Evolutionary conservation across 2,888 invertebrate species (phyloP), one percentile per base, ranked within the genome.

Genomic region (Coecobrya sp.): DNA sequence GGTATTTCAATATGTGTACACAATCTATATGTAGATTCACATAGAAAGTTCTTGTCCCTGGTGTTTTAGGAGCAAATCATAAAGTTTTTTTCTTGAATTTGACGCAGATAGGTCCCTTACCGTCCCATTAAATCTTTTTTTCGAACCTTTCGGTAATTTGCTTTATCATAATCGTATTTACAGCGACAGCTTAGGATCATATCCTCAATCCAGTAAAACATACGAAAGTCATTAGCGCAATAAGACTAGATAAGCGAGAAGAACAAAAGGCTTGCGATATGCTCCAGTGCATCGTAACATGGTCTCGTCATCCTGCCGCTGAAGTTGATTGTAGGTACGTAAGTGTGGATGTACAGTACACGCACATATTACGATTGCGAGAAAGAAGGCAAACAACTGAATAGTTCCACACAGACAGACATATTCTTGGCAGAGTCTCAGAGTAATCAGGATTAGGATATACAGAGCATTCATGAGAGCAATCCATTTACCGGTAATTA

Each of bases 401-500:
- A 49, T 19, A 55, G 1, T 55, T 13, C 0, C 19, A 19, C 13
- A n/a, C 8, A n/a, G 11, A 8, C 2, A 36, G 45, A 42, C 2
- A 36, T 22, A 19, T 81, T n/a, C 19, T 19, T 25, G 42, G 65
- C 59, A 30, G 7, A 42, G 42, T 45, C 68, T 65, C 27, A 65
- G 30, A 68, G 45, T 68, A 70, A 86, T 86, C 65, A 73, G 86
- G 70, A 86, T 86, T 70, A 86, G 86, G 52, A 86, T 22, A 70
- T 22, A 65, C 27, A 59, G 59, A 65, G 19, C 65, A 65, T 65
- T 65, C 70, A 30, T 65, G 68, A 36, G 55, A 86, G 86, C 86
- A 70, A 73, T 86, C 70, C 86, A 86, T 86, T 86, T 86, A 70
- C 86, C 86, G 70, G 86, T 73, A 86, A 86, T 86, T 86, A 86